Base-by-base conservation (phyloP, 2,888 invertebrate genomes). In the Nomada goodeniana region DNA sequence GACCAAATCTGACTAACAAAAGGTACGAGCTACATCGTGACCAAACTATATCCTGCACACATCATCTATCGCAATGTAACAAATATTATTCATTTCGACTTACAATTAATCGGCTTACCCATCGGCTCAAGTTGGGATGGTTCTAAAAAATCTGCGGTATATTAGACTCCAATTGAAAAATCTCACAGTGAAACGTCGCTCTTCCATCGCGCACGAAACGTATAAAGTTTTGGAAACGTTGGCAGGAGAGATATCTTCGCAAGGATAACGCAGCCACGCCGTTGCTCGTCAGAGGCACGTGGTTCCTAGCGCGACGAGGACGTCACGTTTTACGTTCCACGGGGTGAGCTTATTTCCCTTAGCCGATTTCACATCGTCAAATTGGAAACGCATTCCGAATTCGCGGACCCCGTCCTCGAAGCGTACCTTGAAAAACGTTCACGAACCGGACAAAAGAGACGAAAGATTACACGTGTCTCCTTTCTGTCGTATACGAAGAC, bases 311-410 rank as follows among this genome's bases (percentile, higher is more conserved):
- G 3, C 20, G 36, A 5, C 26, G 47, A 71, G 36, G 29, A 64
- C 26, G 59, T 82, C 82, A 76, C 68, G 72, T 82, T 50, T 64
- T 71, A 2, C 15, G 68, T 29, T n/a, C 20, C 20, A 26, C 59
- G 67, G 65, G 55, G 29, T n/a, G 50, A 60, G 65, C 64, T 80
- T 80, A 59, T 74, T 81, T 55, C 75, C 47, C 36, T 52, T 52
- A 29, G 29, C 55, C 26, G 81, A 76, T 81, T 82, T 60, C 69
- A n/a, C 73, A 67, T 70, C 69, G 60, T 42, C 64, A 67, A 82
- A 83, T 83, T 73, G 77, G 61, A 83, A 83, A 82, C 73, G 69
- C 57, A 83, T 82, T 63, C 61, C 42, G 65, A 77, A 72, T 82
- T 76, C 65, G 44, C 55, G 29, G 63, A 29, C 36, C 36, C 5